Evolutionary conservation across 2,797 vertebrate species (phyloP).

Genomic region (Pseudocheirus occidentalis): DNA sequence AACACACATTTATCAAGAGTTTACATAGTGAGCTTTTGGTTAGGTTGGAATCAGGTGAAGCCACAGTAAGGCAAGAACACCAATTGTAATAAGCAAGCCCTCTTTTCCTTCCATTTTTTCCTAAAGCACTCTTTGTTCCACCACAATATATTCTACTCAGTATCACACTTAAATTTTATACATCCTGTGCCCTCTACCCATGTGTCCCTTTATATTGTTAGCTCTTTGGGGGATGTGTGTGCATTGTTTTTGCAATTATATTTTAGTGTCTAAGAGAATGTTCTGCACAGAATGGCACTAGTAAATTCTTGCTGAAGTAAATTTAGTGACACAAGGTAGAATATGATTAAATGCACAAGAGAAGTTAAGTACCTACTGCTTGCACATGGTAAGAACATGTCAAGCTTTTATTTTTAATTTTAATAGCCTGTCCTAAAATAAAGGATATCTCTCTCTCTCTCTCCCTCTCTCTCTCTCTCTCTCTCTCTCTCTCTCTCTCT

Average conservation of each 20-base stretch:
- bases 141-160: background rate
- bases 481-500: too few relatives aligned
- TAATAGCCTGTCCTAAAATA: background rate
- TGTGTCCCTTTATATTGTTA: background rate
- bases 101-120: background rate
- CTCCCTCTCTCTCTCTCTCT: too few relatives aligned
- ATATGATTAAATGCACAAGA: background rate
- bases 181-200: background rate
- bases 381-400: background rate
- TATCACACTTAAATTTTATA: background rate
- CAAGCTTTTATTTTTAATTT: background rate
- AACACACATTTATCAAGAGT: background rate
- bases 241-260: background rate
- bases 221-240: background rate
- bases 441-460: background rate
- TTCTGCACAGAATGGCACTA: background rate
- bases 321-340: background rate
- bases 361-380: background rate
- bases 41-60: background rate
- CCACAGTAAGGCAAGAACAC: background rate
- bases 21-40: background rate
- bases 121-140: background rate
- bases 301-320: background rate
- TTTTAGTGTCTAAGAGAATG: background rate
- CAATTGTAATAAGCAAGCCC: background rate